Evolutionary conservation across 2,797 vertebrate genomes (phyloP).

Genomic region (Gambusia yucatana): DNA sequence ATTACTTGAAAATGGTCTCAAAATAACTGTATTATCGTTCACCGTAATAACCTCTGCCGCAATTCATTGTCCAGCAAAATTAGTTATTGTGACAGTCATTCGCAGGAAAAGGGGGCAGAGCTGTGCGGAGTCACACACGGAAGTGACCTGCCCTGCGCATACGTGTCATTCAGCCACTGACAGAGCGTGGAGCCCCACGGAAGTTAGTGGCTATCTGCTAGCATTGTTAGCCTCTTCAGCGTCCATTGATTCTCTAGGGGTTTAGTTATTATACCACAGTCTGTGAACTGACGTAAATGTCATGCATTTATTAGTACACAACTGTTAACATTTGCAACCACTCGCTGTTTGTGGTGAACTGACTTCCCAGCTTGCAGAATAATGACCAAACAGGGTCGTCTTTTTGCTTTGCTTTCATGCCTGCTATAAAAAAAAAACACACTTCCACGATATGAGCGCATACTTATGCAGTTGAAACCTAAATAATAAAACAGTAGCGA

Average conservation of each 20-base stretch:
- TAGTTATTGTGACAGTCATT: constrained; percentile 5
- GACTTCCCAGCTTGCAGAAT: constrained; percentile 17
- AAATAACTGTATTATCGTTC: too few species aligned
- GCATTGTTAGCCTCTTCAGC: background rate
- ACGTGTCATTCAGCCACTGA: constrained; percentile 86
- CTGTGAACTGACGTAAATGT: background rate
- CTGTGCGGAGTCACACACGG: constrained; percentile 71
- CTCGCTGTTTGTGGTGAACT: background rate
- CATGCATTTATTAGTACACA: background rate
- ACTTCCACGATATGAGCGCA: background rate
- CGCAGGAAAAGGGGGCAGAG: constrained; percentile 20
- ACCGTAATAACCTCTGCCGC: too few species aligned
- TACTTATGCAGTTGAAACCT: accelerated
- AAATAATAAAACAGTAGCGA: background rate
- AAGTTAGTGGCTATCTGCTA: constrained; percentile 54
- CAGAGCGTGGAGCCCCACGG: constrained; percentile 64
- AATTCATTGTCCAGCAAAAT: too few species aligned
- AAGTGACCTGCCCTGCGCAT: constrained; percentile 77
- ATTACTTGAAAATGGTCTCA: too few species aligned
- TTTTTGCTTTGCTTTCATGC: background rate
- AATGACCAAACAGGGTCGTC: background rate
- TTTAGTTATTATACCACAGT: background rate
- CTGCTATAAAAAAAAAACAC: background rate
- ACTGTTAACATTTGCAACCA: background rate
- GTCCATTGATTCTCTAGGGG: background rate